phyloP scores from a whole-genome alignment of 2,888 invertebrate genomes.

The Monoplex corrugatus region DNA sequence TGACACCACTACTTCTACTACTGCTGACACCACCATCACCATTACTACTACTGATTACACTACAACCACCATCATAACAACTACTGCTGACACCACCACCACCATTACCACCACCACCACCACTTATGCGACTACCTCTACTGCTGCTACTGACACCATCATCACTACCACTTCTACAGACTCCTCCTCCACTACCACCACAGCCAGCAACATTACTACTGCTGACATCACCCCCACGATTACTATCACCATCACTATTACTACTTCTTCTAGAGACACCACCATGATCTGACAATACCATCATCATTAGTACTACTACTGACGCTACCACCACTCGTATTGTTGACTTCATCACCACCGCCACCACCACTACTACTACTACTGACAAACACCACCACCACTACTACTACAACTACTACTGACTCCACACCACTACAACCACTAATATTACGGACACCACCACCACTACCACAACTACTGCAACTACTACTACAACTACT shows the following conservation, averaged over 20 bases:
- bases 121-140: neutral
- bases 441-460: too few relatives aligned
- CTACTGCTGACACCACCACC: conserved; percentile 7
- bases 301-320: neutral
- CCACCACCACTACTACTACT: too few relatives aligned
- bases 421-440: too few relatives aligned
- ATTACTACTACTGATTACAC: conserved; percentile 39
- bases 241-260: conserved; percentile 20
- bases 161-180: conserved; percentile 17
- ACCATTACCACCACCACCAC: neutral
- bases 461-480: too few relatives aligned
- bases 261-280: conserved; percentile 27
- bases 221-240: conserved; percentile 16
- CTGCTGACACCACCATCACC: conserved; percentile 34
- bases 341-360: too few relatives aligned
- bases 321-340: too few relatives aligned
- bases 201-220: neutral
- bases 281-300: conserved; percentile 18
- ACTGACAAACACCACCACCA: too few relatives aligned
- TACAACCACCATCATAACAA: conserved; percentile 33
- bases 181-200: conserved; percentile 6
- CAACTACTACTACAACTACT: too few relatives aligned
- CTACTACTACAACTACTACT: too few relatives aligned
- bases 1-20: conserved; percentile 36
- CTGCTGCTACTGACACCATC: neutral